phyloP scores from a whole-genome alignment of 1,140 invertebrate genomes.

The Trachymyrmex cornetzi region DNA sequence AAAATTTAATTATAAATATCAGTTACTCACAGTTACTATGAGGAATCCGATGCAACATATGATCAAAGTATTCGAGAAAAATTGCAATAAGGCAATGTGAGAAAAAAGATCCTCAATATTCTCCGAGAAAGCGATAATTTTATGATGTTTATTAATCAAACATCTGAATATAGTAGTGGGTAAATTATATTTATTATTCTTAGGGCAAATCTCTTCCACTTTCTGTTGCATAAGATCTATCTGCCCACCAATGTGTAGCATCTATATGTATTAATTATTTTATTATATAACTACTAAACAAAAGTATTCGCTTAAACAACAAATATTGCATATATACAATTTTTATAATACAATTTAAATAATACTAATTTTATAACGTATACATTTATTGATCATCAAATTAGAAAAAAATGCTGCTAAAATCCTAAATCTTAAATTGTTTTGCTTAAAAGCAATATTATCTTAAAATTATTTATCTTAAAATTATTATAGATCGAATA shows the following conservation, averaged over 20 bases:
- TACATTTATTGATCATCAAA: neutral
- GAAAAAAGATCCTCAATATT: slow-evolving; percentile 60
- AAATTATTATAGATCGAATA: too few relatives aligned
- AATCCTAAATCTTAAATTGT: too few relatives aligned
- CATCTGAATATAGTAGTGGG: neutral
- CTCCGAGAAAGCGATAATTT: slow-evolving; percentile 48
- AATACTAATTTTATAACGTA: neutral
- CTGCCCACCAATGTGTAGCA: slow-evolving; percentile 67
- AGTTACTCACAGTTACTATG: slow-evolving; percentile 63
- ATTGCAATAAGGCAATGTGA: slow-evolving; percentile 61
- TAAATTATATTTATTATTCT: neutral
- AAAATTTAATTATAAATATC: neutral
- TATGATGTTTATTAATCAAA: slow-evolving; percentile 49
- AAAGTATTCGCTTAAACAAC: neutral
- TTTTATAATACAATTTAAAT: neutral
- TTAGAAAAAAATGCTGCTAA: too few relatives aligned
- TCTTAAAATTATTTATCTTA: too few relatives aligned
- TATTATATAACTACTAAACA: neutral
- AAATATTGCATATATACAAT: neutral
- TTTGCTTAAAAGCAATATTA: too few relatives aligned
- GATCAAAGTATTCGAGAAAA: slow-evolving; percentile 60
- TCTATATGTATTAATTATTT: slow-evolving; percentile 34
- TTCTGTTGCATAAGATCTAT: slow-evolving; percentile 59
- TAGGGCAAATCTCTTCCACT: slow-evolving; percentile 1
- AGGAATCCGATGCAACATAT: slow-evolving; percentile 68